Evolutionary conservation across 2,888 invertebrate species (phyloP).

Genomic region (Junonia oenone): DNA sequence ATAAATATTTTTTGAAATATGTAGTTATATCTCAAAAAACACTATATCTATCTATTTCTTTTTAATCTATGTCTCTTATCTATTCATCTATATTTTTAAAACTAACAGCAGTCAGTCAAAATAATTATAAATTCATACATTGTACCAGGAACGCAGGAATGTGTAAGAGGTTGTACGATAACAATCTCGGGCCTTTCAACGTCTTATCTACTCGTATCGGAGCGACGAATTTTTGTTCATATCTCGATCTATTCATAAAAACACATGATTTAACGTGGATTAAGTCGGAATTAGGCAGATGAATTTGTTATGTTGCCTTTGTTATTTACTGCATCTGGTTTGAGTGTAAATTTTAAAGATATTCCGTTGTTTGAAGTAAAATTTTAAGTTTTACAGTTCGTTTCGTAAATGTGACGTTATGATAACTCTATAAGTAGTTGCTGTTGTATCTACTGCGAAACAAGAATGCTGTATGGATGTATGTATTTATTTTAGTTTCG

Average conservation of each 20-base stretch:
- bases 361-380: neutral
- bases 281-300: slow-evolving; percentile 49
- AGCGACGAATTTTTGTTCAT: slow-evolving; percentile 49
- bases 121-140: slow-evolving; percentile 65
- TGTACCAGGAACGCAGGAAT: slow-evolving; percentile 68
- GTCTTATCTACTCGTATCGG: slow-evolving; percentile 52
- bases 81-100: neutral
- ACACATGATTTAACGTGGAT: slow-evolving; percentile 48
- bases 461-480: too few species aligned
- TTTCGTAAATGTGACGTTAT: too few species aligned
- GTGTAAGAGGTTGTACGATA: slow-evolving; percentile 57
- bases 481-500: too few species aligned
- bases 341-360: neutral
- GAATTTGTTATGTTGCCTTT: slow-evolving; percentile 36
- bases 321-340: neutral
- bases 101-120: slow-evolving; percentile 12
- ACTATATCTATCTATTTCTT: too few species aligned
- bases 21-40: too few species aligned
- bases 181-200: slow-evolving; percentile 62
- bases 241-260: slow-evolving; percentile 53
- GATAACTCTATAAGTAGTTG: too few species aligned
- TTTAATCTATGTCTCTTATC: too few species aligned
- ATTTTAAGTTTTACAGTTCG: too few species aligned
- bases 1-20: too few species aligned
- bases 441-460: too few species aligned